Base-by-base conservation (phyloP, 2,113 vertebrate species). In the Oenanthe melanoleuca region DNA sequence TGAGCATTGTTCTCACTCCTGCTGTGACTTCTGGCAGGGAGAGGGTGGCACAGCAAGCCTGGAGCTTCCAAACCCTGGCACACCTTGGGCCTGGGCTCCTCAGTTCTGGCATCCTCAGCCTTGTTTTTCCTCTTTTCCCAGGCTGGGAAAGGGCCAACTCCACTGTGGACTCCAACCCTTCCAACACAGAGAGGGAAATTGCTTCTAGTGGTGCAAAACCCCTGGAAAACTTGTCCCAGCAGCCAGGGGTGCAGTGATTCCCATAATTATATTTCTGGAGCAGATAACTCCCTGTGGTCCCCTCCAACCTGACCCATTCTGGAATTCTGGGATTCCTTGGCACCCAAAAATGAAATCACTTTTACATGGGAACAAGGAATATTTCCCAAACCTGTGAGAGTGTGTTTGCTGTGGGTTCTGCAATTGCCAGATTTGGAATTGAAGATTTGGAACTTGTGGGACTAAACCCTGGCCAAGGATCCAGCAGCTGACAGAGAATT, bases 161-260 rank as follows among this genome's bases (percentile, higher is more conserved):
- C 40, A 29, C 28, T 0, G 0, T 0, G 0, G 49, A 12, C n/a
- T 38, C 38, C 60, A 52, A 8, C 9, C 23, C 12, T 80, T n/a
- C 45, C 67, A 33, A 5, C 0, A 16, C 0, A 0, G 12, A 73
- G 24, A 80, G 6, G 8, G 20, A 66, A 64, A 57, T 16, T 10
- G 4, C 5, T 77, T 74, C 45, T 56, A 6, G 22, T 25, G 50
- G 5, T 60, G 10, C 2, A 78, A 75, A 77, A 8, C 2, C 26
- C 9, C 3, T 2, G 20, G 22, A 42, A 81, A 75, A 50, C 23
- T 45, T 31, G 19, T 59, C 45, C 50, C 22, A n/a, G 50, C 26
- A 8, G 6, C 6, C 7, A 6, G 16, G 9, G 21, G 7, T 44
- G 12, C 21, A 66, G 25, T 23, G 38, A 23, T 66, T 93, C 29